Percentiles rank a stretch among this genome's conserved stretches.
These are phyloP conservation scores for Arothron firmamentum DNA, from an alignment of 2,113 vertebrate species.

Conservation along the genomic window DNA sequence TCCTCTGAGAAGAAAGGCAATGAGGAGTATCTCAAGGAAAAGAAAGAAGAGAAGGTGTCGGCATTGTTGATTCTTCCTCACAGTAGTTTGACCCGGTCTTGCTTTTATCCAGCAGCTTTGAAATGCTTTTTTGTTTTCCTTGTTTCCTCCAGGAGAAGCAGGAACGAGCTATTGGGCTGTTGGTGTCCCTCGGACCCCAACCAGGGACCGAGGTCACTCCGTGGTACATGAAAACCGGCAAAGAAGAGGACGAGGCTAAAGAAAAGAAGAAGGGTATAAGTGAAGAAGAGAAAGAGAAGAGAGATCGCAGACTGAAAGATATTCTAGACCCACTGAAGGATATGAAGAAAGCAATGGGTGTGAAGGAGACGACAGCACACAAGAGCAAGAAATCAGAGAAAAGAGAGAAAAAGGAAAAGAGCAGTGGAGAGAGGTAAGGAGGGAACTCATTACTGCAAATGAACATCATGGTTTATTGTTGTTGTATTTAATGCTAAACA, in stretches of 20 bases:
- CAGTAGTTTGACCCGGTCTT: not conserved
- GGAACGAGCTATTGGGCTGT: conserved; percentile 84
- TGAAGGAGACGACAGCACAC: conserved; percentile 69
- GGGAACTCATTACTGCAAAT: too few relatives aligned
- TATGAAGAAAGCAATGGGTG: conserved; percentile 62
- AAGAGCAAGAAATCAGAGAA: conserved; percentile 62
- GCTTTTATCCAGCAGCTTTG: not conserved
- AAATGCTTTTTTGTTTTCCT: not conserved
- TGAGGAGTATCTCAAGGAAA: conserved; percentile 82
- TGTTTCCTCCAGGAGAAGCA: conserved; percentile 76
- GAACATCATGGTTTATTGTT: not conserved
- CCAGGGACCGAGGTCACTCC: conserved; percentile 82
- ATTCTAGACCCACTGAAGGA: conserved; percentile 60
- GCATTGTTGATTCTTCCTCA: not conserved
- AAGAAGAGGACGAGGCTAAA: conserved; percentile 38
- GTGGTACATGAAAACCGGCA: conserved; percentile 81
- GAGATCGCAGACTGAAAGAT: conserved; percentile 58
- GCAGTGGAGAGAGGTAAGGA: conserved; percentile 62
- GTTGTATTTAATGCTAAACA: not conserved
- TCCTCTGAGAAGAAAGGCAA: conserved; percentile 76
- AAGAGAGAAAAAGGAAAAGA: conserved; percentile 38
- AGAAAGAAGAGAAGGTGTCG: conserved; percentile 81
- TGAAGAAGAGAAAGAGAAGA: conserved; percentile 72
- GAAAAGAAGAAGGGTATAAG: conserved; percentile 61
- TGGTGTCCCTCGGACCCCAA: conserved; percentile 85